Evolutionary conservation across 2,113 vertebrate genomes (phyloP).

Genomic region (Tetraodon nigroviridis): DNA sequence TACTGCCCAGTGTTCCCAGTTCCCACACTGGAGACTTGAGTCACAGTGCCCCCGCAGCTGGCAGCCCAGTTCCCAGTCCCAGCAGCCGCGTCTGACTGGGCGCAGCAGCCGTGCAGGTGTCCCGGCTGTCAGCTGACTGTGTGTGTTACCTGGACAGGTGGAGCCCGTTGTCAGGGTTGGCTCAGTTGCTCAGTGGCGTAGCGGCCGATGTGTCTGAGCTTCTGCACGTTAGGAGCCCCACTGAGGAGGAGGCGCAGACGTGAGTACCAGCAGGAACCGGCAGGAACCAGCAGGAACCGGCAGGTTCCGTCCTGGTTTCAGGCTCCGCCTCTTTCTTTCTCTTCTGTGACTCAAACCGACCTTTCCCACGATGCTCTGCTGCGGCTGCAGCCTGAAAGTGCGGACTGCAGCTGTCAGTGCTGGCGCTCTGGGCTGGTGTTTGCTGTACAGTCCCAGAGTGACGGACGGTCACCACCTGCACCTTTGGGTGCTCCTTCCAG

Average conservation of each 20-base stretch:
- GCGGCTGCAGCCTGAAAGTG: background rate
- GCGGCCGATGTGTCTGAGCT: constrained; percentile 45
- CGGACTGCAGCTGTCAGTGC: too few species aligned
- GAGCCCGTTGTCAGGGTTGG: constrained; percentile 44
- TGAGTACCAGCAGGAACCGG: too few species aligned
- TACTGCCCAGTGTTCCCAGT: background rate
- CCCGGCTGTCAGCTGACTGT: constrained; percentile 43
- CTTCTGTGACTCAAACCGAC: background rate
- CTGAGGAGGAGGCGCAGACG: constrained; percentile 29
- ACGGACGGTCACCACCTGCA: background rate
- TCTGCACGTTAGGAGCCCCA: constrained; percentile 49
- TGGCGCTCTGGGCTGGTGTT: background rate
- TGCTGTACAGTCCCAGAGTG: background rate
- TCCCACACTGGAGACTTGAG: background rate
- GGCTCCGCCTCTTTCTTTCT: too few species aligned
- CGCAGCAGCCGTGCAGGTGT: background rate
- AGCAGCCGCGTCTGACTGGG: background rate
- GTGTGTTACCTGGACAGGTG: constrained; percentile 53
- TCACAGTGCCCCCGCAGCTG: background rate
- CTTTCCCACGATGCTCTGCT: background rate
- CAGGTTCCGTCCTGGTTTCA: too few species aligned
- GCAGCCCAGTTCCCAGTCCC: background rate
- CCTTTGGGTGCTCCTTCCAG: too few species aligned
- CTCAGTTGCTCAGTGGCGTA: constrained; percentile 52
- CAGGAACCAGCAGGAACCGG: constrained; percentile 1